Evolutionary conservation across 2,888 invertebrate species (phyloP).

Genomic region (Drosophila antonietae): DNA sequence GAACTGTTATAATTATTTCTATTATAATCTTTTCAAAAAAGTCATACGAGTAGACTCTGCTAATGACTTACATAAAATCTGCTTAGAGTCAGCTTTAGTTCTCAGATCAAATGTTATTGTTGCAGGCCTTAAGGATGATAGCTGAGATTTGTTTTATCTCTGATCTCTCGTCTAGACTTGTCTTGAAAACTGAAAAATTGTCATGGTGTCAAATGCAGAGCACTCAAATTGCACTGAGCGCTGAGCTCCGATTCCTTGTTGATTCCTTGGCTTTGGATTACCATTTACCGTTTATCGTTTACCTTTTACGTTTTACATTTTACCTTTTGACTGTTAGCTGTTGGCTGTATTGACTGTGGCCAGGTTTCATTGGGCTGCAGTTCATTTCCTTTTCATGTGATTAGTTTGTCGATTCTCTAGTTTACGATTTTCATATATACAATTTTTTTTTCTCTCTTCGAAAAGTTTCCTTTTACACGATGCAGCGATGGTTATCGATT

Average conservation of each 20-base stretch:
- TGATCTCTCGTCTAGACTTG: constrained; percentile 32
- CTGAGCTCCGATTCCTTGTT: constrained; percentile 25
- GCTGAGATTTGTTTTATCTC: constrained; percentile 16
- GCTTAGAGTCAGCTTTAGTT: constrained; percentile 2
- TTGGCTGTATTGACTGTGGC: constrained; percentile 33
- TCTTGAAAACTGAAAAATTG: constrained; percentile 26
- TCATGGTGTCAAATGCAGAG: constrained; percentile 47
- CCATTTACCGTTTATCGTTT: constrained; percentile 10
- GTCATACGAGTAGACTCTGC: constrained; percentile 1
- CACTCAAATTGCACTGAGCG: constrained; percentile 37
- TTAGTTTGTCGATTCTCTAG: constrained; percentile 64
- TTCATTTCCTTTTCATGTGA: constrained; percentile 73
- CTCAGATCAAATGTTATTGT: constrained; percentile 25
- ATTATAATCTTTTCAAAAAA: neutral
- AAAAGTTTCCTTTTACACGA: constrained; percentile 10
- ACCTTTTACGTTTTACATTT: neutral
- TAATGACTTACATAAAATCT: constrained; percentile 45
- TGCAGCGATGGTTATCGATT: constrained; percentile 71
- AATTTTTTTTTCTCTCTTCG: constrained; percentile 6
- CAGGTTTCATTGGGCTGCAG: constrained; percentile 65
- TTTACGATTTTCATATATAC: constrained; percentile 2
- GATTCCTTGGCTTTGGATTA: constrained; percentile 56
- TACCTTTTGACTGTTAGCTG: neutral
- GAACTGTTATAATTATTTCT: neutral
- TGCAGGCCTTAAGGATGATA: constrained; percentile 1